A percentile compares a stretch with the other conserved stretches of the same genome.
phyloP scores from a whole-genome alignment of 2,113 vertebrate genomes.

The Prolemur simus region DNA sequence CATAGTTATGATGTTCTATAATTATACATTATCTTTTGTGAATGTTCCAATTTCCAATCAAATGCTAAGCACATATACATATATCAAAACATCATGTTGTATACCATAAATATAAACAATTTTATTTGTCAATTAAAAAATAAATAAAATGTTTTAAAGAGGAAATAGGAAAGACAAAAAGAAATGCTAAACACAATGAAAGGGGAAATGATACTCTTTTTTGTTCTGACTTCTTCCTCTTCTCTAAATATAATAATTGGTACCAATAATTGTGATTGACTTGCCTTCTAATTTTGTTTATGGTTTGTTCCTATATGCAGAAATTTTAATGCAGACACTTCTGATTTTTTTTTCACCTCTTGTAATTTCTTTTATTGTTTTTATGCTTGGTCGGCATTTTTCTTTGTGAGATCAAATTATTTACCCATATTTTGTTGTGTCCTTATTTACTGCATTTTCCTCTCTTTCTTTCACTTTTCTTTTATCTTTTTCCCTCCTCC shows the following conservation, averaged over 20 bases:
- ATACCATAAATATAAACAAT: not conserved
- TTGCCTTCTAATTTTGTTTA: not conserved
- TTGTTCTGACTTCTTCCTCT: not conserved
- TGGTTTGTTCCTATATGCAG: not conserved
- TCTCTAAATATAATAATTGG: not conserved
- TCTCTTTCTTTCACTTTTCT: not conserved
- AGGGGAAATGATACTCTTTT: not conserved
- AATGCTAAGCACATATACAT: not conserved
- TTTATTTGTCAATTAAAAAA: not conserved
- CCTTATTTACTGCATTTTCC: not conserved
- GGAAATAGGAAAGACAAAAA: not conserved
- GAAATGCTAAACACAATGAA: not conserved
- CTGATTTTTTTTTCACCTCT: not conserved
- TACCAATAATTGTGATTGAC: not conserved
- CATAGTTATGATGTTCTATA: not conserved
- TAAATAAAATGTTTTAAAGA: not conserved
- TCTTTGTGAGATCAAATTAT: constrained; percentile 7
- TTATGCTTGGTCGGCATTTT: not conserved
- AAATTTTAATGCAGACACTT: not conserved
- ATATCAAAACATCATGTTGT: not conserved
- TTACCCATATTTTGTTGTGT: not conserved
- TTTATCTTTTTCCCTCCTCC: not conserved
- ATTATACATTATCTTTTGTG: not conserved
- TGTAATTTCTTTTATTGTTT: not conserved
- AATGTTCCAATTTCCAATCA: not conserved